phyloP scores from a whole-genome alignment of 2,113 vertebrate species.

The Grantiella picta region DNA sequence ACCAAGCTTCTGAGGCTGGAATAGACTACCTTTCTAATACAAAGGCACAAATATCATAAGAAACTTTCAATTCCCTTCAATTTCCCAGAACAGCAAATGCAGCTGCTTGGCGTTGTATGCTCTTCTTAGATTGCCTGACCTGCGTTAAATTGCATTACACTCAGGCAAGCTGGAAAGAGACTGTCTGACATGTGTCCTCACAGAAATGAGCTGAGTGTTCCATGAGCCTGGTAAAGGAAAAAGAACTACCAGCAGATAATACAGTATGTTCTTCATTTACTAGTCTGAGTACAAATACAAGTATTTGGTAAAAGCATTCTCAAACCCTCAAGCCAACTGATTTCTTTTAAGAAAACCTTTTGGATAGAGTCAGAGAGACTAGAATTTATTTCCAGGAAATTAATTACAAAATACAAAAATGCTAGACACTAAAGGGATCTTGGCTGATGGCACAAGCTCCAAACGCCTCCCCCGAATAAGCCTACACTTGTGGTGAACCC shows the following conservation, averaged over 20 bases:
- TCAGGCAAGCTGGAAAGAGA: neutral
- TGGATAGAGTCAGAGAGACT: neutral
- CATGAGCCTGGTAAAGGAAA: neutral
- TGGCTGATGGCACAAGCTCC: neutral
- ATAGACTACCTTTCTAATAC: neutral
- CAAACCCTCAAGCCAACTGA: neutral
- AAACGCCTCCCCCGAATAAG: neutral
- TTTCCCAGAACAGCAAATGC: slow-evolving; percentile 1
- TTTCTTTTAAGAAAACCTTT: neutral
- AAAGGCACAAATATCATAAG: neutral
- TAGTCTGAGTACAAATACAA: neutral
- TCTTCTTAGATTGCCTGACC: neutral
- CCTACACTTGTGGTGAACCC: neutral
- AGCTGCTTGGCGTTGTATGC: neutral
- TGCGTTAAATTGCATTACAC: neutral
- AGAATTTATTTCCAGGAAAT: neutral
- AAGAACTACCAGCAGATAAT: neutral
- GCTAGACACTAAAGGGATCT: neutral
- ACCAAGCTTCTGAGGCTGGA: neutral
- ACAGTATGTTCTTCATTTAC: neutral
- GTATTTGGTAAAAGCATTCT: neutral
- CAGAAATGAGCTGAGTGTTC: neutral
- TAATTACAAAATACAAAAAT: neutral
- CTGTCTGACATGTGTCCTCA: neutral
- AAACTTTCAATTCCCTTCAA: neutral